Evolutionary conservation across 92 coral and sea anemone genomes (phyloP), one percentile per base, ranked within the genome.

Genomic region (Metridium senile): DNA sequence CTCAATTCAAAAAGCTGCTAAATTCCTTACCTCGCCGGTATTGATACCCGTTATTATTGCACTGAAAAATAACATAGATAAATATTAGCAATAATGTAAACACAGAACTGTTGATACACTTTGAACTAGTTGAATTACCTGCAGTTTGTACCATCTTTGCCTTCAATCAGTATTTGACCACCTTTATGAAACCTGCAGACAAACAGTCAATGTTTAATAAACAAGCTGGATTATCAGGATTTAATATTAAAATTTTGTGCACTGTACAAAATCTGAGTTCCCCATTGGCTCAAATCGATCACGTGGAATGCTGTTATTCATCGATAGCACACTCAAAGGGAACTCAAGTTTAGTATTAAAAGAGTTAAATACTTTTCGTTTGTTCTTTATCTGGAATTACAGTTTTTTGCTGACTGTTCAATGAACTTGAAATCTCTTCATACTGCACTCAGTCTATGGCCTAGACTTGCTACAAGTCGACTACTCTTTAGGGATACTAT

Each of bases 41-140:
- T 95, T 89, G 72, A 95, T 95, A 69, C 99, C 99, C 35, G 99
- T 95, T 28, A 95, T 89, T 71, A 82, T 56, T 30, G 99, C 97
- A 87, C 99, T 95, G 51, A 13, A 82, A 11, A 47, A 22, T n/a
- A n/a, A n/a, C n/a, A n/a, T 58, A 13, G 32, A 54, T 11, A 19
- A 30, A 30, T 51, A 20, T 27, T 17, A 21, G 1, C 17, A 9
- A 62, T 11, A 23, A 6, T 28, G 56, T 17, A 18, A 21, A 25
- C 9, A 10, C 1, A 45, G 16, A 7, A 45, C 7, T 45, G 16
- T 7, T 45, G 16, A 7, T 45, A 16, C 51, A 45, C 7, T 45
- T 7, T 45, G 9, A 45, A 45, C 7, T 16, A 45, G 16, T 45
- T 45, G 16, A 68, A 93, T 7, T 78, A 93, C 98, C 94, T 88